Evolutionary conservation across 2,797 vertebrate genomes (phyloP), one percentile per base, ranked within the genome.

Genomic region (Phoebastria nigripes): DNA sequence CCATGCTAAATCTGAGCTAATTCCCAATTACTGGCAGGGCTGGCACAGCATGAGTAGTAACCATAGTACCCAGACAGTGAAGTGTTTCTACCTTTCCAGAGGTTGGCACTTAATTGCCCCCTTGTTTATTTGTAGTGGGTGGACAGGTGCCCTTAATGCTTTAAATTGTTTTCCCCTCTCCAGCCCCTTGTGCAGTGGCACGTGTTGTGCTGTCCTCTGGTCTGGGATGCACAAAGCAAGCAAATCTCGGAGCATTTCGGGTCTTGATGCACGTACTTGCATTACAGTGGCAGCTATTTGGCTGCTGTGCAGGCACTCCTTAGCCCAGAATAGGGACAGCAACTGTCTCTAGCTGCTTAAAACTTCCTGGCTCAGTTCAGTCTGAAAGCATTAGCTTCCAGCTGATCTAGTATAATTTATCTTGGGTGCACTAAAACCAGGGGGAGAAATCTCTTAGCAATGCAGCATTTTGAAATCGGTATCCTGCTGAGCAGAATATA

Each of bases 211-310:
- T 66, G 42, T 29, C 15, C 47, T 29, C 7, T 8, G 63, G 28
- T 15, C 19, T 0, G 1, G 55, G 72, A 1, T 74, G 72, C n/a
- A 15, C 44, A 42, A 24, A 77, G 18, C 74, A 61, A 56, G 19
- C 31, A 37, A 37, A 16, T 26, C 55, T 61, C 0, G 0, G 28
- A 77, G 62, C 54, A 8, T 54, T 81, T 58, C 0, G 3, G 59
- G 35, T 63, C 76, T 44, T 11, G 33, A 19, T 52, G 28, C 33
- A 5, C 0, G 0, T 24, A 39, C 33, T n/a, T 25, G 66, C 10
- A 1, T 79, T 66, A 15, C 31, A 28, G 2, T 20, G 35, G 83
- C 90, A 62, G 88, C 73, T 89, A 15, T 65, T 49, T 82, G 76
- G 46, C 92, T 42, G 74, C 71, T 49, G 35, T 33, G 76, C 67